Base-by-base conservation (phyloP, 2,888 invertebrate species). In the Apodemia mormo region DNA sequence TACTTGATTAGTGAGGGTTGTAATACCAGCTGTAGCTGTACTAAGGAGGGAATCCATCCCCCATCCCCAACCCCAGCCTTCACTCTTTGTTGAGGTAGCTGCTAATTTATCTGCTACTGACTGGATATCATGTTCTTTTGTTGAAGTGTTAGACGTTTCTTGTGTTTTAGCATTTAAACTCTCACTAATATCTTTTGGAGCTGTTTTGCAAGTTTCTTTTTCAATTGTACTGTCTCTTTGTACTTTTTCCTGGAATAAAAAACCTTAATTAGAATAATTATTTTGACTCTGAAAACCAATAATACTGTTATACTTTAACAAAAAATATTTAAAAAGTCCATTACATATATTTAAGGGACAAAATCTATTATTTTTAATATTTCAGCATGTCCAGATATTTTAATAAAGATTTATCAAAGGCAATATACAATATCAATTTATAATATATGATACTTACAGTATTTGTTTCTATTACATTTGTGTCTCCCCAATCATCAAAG, bases 1-100 rank as follows among this genome's bases (percentile, higher is more conserved):
- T 49, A 98, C 96, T 79, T 97, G 96, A 75, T 89, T 95, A 3
- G 97, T 97, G 68, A 98, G 91, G n/a, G 95, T 95, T 10, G 95
- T 95, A 12, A 97, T 95, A 7, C 97, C 95, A 71, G 95, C 95
- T 7, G 95, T 95, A 1, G 98, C 98, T 8, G 96, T 95, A 72
- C 95, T 96, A 43, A 98, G 86, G 10, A 98, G 85, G 0, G 96
- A 95, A 73, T 96, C 95, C 1, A 96, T 93, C 43, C 94, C 94
- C 75, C 96, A 97, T 0, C 97, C 97, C 83, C 94, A 95, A 0
- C 96, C 95, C 97, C 97, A 97, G 6, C 94, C 89, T 12, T 80
- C 80, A 40, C 74, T 77, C 22, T 81, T 79, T 61, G 81, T 79
- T 1, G 75, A 71, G 2, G 76, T 67, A 2, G 84, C 77, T 2